phyloP scores from a whole-genome alignment of 2,113 vertebrate species.

The Gracilinanus agilis region DNA sequence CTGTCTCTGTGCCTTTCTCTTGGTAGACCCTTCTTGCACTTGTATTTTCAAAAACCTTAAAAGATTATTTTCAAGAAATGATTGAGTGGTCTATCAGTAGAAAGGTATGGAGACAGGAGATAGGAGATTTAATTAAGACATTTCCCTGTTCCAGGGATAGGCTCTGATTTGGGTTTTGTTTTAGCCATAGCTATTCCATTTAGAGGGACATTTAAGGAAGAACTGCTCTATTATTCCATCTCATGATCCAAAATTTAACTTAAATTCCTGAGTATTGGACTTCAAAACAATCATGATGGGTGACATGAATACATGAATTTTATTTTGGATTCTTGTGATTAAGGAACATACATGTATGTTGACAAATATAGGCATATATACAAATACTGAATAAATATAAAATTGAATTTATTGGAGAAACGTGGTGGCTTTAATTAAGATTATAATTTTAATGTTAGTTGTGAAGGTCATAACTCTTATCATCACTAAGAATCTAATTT shows the following conservation, averaged over 20 bases:
- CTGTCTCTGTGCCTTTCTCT: neutral
- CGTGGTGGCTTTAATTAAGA: neutral
- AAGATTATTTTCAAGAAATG: no score
- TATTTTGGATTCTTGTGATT: conserved; percentile 33
- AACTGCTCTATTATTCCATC: neutral
- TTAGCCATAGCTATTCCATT: neutral
- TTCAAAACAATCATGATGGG: neutral
- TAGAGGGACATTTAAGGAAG: neutral
- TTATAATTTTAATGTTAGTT: neutral
- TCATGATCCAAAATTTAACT: neutral
- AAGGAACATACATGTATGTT: neutral
- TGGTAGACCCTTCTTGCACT: neutral
- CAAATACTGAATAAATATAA: neutral
- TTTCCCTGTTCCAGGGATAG: neutral
- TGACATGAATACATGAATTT: conserved; percentile 30
- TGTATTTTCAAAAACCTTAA: no score
- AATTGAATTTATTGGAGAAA: neutral
- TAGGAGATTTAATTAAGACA: neutral
- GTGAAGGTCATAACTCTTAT: neutral
- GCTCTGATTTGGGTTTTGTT: neutral
- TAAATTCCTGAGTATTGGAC: neutral
- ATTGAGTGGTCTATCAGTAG: no score
- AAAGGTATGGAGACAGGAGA: neutral
- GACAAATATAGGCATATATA: neutral
- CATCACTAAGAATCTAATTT: neutral